These are phyloP conservation scores for Sorex maritimensis DNA, from an alignment of 2,797 vertebrate species.

Conservation along the genomic window DNA sequence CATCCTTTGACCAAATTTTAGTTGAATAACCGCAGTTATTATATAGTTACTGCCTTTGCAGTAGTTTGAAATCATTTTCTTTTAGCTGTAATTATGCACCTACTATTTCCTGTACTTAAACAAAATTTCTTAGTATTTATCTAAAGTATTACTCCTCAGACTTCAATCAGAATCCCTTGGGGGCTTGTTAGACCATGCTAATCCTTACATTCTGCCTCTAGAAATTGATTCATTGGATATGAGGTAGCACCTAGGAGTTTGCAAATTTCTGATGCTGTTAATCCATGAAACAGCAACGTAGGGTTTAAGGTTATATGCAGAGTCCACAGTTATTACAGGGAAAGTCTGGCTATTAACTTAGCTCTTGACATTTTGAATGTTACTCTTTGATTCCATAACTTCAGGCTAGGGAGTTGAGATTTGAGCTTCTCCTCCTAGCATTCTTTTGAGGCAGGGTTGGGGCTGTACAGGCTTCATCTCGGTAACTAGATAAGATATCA, in stretches of 20 bases:
- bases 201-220: not conserved
- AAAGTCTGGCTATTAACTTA: not conserved
- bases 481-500: not conserved
- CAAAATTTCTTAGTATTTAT: conserved; percentile 1
- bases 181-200: not conserved
- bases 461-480: not conserved
- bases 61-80: conserved; percentile 43
- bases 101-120: conserved; percentile 16
- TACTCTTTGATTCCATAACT: not conserved
- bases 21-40: conserved; percentile 25
- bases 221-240: not conserved
- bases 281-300: not conserved
- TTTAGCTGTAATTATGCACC: conserved; percentile 7
- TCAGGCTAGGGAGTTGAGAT: not conserved
- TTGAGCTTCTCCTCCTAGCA: not conserved
- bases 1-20: conserved; percentile 14
- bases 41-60: not conserved
- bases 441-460: not conserved
- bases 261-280: not conserved
- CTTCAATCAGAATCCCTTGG: not conserved
- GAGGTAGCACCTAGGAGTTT: not conserved
- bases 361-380: conserved; percentile 34
- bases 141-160: not conserved
- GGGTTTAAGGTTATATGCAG: not conserved
- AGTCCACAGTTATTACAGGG: not conserved